Evolutionary conservation across 2,888 invertebrate genomes (phyloP).

Genomic region (Polylopha cassiicola): DNA sequence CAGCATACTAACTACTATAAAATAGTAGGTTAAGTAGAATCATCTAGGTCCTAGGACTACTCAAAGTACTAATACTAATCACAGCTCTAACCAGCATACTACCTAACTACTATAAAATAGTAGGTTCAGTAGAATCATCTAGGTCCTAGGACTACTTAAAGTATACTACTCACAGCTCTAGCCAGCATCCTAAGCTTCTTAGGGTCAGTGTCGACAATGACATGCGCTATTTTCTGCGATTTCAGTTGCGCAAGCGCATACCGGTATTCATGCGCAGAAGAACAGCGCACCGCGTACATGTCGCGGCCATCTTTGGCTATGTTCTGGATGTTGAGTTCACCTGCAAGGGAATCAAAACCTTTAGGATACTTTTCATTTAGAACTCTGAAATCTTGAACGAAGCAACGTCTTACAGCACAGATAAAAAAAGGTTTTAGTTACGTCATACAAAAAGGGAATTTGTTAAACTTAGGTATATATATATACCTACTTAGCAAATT

Average conservation of each 20-base stretch:
- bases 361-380: too few relatives aligned
- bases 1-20: too few relatives aligned
- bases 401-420: too few relatives aligned
- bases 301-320: slow-evolving; percentile 81
- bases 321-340: slow-evolving; percentile 90
- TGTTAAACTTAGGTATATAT: too few relatives aligned
- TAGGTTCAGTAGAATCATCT: neutral
- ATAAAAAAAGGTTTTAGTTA: slow-evolving; percentile 31
- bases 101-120: too few relatives aligned
- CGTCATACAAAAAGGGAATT: neutral
- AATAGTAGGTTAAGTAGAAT: too few relatives aligned
- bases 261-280: slow-evolving; percentile 80
- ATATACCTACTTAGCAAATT: too few relatives aligned
- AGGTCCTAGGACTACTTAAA: neutral
- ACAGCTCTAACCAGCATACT: too few relatives aligned
- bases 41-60: too few relatives aligned
- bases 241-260: slow-evolving; percentile 88
- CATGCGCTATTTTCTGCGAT: slow-evolving; percentile 90
- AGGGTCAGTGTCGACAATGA: slow-evolving; percentile 93
- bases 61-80: too few relatives aligned
- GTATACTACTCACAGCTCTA: slow-evolving; percentile 83
- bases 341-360: too few relatives aligned
- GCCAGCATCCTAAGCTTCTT: slow-evolving; percentile 88
- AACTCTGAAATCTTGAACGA: too few relatives aligned
- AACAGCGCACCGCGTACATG: slow-evolving; percentile 81